Base-by-base conservation (phyloP, 2,888 invertebrate species). In the Campoletis raptor region DNA sequence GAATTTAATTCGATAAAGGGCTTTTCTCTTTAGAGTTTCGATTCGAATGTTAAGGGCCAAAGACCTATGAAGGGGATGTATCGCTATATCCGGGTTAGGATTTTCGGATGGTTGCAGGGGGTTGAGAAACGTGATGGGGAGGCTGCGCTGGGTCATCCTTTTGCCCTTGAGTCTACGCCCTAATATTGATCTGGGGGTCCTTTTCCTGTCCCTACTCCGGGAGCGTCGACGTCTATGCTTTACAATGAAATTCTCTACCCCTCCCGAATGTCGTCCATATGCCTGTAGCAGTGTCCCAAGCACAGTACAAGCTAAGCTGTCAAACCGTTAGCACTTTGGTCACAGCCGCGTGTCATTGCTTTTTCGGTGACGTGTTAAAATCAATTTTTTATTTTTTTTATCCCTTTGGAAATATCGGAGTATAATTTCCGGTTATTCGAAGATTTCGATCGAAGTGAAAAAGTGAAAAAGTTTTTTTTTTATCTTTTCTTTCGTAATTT, bases 121-220 rank as follows among this genome's bases (percentile, higher is more conserved):
- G 69, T 67, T 81, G 77, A 81, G 69, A 36, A 24, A 36, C 21
- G 10, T 18, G 30, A 40, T 37, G 48, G 82, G 85, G 83, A 85
- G 82, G 85, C 86, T 86, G 85, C 84, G 88, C 81, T 89, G 87
- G 80, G 85, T 84, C 90, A 91, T 90, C 91, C 92, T 92, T 92
- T 92, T 92, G 92, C 91, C 93, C 92, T 92, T 91, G 91, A 91
- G 92, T 92, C 92, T 91, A 91, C 92, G 91, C 92, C 92, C 93
- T 91, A 93, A 93, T 93, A 93, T 93, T 92, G 93, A 93, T 93
- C 89, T 89, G 88, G 90, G 89, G 90, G 88, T 91, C 85, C 48
- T 83, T 81, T 90, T 89, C 88, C 88, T 89, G 85, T 88, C 90
- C 90, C 91, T 92, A 88, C 91, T 83, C 66, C 52, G 37, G n/a